phyloP scores from a whole-genome alignment of 2,113 vertebrate species.

The Prolemur simus region DNA sequence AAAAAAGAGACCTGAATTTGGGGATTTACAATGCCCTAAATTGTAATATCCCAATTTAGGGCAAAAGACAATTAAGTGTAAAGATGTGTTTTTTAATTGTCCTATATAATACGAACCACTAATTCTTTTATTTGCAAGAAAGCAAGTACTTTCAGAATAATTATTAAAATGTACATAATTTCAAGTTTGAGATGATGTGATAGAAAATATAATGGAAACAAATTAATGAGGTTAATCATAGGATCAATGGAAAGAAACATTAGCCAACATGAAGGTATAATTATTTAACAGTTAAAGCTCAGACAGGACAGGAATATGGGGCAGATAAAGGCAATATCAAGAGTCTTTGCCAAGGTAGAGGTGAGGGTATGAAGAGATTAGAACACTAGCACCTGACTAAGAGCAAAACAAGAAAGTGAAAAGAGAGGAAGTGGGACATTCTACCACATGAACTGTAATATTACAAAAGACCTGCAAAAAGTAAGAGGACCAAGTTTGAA shows the following conservation, averaged over 20 bases:
- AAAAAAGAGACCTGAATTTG: not conserved
- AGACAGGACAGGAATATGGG: not conserved
- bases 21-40: too few relatives aligned
- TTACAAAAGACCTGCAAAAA: slow-evolving; percentile 7
- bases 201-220: not conserved
- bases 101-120: slow-evolving; percentile 1
- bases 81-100: not conserved
- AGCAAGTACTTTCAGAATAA: not conserved
- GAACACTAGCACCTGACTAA: not conserved
- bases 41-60: not conserved
- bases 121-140: slow-evolving; percentile 19
- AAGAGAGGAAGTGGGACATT: not conserved
- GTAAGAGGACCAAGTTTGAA: not conserved
- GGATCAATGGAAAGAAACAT: not conserved
- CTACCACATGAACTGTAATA: not conserved
- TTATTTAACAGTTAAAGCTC: not conserved
- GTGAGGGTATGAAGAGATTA: not conserved
- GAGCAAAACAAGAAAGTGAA: not conserved
- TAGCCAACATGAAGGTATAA: not conserved
- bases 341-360: not conserved
- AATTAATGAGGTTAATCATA: slow-evolving; percentile 18
- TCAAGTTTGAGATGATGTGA: not conserved
- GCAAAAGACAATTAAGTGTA: not conserved
- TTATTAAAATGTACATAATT: slow-evolving; percentile 16
- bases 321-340: not conserved